Evolutionary conservation across 1,140 invertebrate species (phyloP), one percentile per base, ranked within the genome.

Genomic region (Drosophila subpulchrella): DNA sequence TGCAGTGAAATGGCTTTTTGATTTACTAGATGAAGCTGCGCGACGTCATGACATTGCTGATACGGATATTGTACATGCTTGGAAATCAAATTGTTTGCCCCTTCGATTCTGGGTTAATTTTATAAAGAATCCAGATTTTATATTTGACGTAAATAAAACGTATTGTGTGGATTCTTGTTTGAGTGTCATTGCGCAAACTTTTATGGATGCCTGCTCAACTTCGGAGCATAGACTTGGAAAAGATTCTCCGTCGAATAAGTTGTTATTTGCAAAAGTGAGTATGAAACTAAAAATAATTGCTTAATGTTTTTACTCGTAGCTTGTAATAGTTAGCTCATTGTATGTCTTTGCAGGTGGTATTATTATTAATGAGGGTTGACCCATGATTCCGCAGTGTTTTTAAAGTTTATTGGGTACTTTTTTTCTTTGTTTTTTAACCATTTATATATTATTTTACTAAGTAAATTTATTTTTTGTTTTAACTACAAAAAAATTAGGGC

Each of bases 21-120:
- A 99, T 94, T 94, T 98, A 20, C 94, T 99, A 55, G 98, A 99
- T 92, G 97, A 98, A 68, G 97, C 97, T 1, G 97, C 98, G 0
- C 94, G 95, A 63, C 94, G 95, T 58, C 96, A 98, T 86, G 95
- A 96, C 36, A 97, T 98, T 42, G 93, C 95, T 54, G 96, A 97
- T 91, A 95, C 97, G 0, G 97, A 98, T 93, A 97, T 98, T 41
- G 95, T 98, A 1, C 97, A 99, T 92, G 97, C 98, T 2, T 99
- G 98, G 98, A 99, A 99, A 93, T 98, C 97, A 1, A 99, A 99
- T 81, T 97, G 97, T 93, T 95, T 98, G 91, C 97, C 98, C 41
- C 93, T 99, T 50, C 94, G 98, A 79, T 98, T 99, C 94, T 99
- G 98, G 98, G 97, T 98, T 13, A 98, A 98, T 93, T 97, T 99